Conservation (phyloP, 2,888 invertebrate species). For the Conops quadrifasciatus region DNA sequence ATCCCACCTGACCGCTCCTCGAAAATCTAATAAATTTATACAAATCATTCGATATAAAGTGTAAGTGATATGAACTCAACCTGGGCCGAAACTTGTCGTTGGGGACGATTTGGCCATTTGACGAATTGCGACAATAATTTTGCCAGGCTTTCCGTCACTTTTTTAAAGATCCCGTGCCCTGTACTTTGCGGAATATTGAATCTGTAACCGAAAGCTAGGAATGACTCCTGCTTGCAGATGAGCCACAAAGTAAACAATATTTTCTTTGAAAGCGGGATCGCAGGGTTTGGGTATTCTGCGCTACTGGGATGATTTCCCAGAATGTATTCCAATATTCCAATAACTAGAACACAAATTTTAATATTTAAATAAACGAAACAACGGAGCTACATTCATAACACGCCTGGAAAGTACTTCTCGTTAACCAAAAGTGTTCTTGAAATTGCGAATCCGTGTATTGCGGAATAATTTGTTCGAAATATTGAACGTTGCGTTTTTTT, state of each 20-base stretch:
- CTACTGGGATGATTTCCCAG: neutral
- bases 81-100: neutral
- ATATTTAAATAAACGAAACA: neutral
- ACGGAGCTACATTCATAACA: neutral
- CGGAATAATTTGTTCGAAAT: neutral
- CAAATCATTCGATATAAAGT: neutral
- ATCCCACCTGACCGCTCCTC: slow-evolving; percentile 6
- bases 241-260: slow-evolving; percentile 24
- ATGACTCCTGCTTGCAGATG: slow-evolving; percentile 18
- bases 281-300: neutral
- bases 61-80: neutral
- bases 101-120: slow-evolving; percentile 6
- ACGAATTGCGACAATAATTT: slow-evolving; percentile 3
- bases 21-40: neutral
- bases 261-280: slow-evolving; percentile 15
- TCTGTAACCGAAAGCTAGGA: slow-evolving; percentile 20
- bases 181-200: slow-evolving; percentile 17
- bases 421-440: slow-evolving; percentile 7
- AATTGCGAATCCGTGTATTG: slow-evolving; percentile 6
- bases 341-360: neutral
- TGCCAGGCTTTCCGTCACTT: neutral
- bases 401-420: slow-evolving; percentile 21
- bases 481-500: neutral
- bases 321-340: neutral
- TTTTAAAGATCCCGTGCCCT: slow-evolving; percentile 12